A percentile compares a stretch with the other conserved stretches of the same genome.
These are phyloP conservation scores for Nycteola revayana DNA, from an alignment of 2,888 invertebrate genomes.

Conservation along the genomic window DNA sequence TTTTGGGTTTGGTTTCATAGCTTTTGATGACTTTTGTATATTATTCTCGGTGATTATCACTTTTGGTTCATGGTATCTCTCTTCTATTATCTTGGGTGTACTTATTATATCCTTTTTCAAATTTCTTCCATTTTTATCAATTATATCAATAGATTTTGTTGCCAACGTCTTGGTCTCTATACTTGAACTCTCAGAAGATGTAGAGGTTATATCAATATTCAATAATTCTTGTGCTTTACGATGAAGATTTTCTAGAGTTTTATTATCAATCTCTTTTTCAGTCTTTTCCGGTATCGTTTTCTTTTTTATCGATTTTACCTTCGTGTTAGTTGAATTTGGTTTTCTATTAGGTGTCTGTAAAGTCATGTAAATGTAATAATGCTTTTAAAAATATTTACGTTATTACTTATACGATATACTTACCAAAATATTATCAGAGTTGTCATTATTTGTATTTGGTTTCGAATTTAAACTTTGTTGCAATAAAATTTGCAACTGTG, in stretches of 20 bases:
- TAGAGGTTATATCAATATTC: slow-evolving; percentile 53
- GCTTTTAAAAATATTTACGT: no score
- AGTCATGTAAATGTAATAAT: no score
- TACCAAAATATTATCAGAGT: slow-evolving; percentile 17
- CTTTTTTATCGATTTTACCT: slow-evolving; percentile 19
- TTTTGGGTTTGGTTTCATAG: slow-evolving; percentile 14
- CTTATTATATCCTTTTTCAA: slow-evolving; percentile 7
- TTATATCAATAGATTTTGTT: slow-evolving; percentile 14
- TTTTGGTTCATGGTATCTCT: slow-evolving; percentile 1
- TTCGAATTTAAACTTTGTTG: slow-evolving; percentile 43
- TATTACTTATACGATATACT: no score
- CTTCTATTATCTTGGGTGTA: slow-evolving; percentile 10
- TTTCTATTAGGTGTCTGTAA: slow-evolving; percentile 18
- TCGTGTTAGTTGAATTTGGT: slow-evolving; percentile 5
- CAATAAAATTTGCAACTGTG: slow-evolving; percentile 51
- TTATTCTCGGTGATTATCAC: neutral
- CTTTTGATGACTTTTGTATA: slow-evolving; percentile 5
- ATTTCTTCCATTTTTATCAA: slow-evolving; percentile 3
- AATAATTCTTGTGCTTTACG: slow-evolving; percentile 69
- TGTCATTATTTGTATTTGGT: slow-evolving; percentile 23
- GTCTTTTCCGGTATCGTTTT: slow-evolving; percentile 28
- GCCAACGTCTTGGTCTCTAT: slow-evolving; percentile 31
- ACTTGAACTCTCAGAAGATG: slow-evolving; percentile 57
- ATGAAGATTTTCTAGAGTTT: slow-evolving; percentile 63
- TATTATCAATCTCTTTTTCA: slow-evolving; percentile 40